Base-by-base conservation (phyloP, 2,797 vertebrate genomes). In the Percopsis omiscomaycus region DNA sequence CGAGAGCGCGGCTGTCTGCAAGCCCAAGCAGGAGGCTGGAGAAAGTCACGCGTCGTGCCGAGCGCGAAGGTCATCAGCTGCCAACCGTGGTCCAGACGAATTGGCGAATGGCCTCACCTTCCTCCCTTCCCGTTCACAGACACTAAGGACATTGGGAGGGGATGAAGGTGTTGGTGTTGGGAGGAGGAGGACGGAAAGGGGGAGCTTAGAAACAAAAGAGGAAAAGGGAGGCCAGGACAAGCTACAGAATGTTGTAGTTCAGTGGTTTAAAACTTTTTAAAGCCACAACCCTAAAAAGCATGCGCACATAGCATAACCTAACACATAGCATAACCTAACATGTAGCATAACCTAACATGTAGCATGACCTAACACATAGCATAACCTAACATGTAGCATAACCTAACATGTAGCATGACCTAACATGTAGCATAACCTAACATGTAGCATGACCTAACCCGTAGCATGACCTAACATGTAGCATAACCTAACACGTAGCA, bases 1-100 rank as follows among this genome's bases (percentile, higher is more conserved):
- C 83, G 83, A 87, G 77, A 82, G 81, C 29, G 29, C 16, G 79
- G 80, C 85, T 84, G 83, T 89, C 86, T 89, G 78, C 79, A 81
- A 83, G 55, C 8, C 37, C 71, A 79, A 80, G 71, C 37, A n/a
- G 51, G 63, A 71, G 69, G 71, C 73, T 77, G 77, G 76, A 64
- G 78, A 59, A 79, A 88, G 83, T 74, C 78, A 78, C 61, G 81
- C 84, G 84, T 80, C 71, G 82, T 79, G 83, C 62, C 86, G 85
- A 91, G 82, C 87, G 84, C 84, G 85, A 92, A 91, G 92, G 91
- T 91, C 89, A 92, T 82, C 80, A 79, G 79, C 89, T 89, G 89
- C 87, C 84, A 85, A 81, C 77, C 81, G 87, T 81, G 77, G 73
- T 68, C 78, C 78, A 78, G 79, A 86, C 61, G 74, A 67, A 80